Base-by-base conservation (phyloP, 2,113 vertebrate genomes). In the Polyodon spathula region DNA sequence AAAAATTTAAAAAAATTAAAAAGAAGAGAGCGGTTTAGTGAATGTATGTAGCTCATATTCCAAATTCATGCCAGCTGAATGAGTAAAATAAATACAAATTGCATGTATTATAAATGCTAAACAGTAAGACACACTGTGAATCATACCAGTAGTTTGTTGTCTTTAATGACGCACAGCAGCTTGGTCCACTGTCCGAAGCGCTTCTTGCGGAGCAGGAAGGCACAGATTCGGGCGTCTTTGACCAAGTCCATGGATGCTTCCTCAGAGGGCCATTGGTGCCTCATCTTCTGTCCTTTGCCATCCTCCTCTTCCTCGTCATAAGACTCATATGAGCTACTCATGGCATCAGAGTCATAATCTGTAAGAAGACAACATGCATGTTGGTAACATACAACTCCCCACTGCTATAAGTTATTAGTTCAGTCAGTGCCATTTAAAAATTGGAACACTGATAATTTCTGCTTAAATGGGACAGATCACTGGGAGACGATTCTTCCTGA, bases 261-360 rank as follows among this genome's bases (percentile, higher is more conserved):
- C 71, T 97, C 96, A 0, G 94, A 97, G 0, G 96, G 96, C 96
- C 96, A 99, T 75, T 99, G 96, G 73, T 94, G 94, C 63, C 88
- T 87, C 74, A 92, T 89, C 71, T 95, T 95, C 81, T 95, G 92
- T 53, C 94, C 91, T 68, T 98, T 98, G 2, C 93, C 94, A 1
- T 99, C 96, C 63, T 99, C 96, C 57, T 99, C 96, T 69, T 99
- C 96, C 69, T 99, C 96, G 1, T 99, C 96, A 0, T 99, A 99
- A 0, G 96, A 99, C 67, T 99, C 96, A 0, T 99, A 99, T 1
- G 96, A 99, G 72, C 95, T 97, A 74, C 96, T 98, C 94, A 97
- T 95, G 0, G 93, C 94, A 5, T 99, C 96, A 0, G 96, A 99
- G 74, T 99, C 96, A 56, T 95, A 97, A 76, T 98, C 96, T 98